Conservation (phyloP, 2,797 vertebrate genomes). For the Eulemur coronatus region DNA sequence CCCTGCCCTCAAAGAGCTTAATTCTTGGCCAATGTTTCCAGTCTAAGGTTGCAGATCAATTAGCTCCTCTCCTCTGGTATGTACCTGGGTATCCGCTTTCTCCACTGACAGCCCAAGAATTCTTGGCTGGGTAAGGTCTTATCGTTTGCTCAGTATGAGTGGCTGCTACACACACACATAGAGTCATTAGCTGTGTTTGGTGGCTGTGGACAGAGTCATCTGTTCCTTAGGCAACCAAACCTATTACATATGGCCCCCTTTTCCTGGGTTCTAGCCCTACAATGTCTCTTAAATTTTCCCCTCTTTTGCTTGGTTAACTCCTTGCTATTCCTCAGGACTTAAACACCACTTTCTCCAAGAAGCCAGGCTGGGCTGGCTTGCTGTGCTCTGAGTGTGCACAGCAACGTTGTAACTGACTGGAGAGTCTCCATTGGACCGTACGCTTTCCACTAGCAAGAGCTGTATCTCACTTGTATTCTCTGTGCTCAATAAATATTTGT, state of each 20-base stretch:
- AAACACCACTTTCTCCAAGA: not conserved
- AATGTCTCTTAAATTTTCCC: not conserved
- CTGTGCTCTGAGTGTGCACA: not conserved
- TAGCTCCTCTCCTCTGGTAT: not conserved
- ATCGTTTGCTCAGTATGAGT: not conserved
- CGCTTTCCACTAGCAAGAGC: not conserved
- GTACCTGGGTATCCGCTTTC: not conserved
- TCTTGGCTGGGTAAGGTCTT: conserved; percentile 16
- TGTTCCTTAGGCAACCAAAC: not conserved
- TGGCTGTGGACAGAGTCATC: not conserved
- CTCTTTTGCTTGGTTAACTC: conserved; percentile 5
- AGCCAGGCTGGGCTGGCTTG: not conserved
- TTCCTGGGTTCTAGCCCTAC: not conserved
- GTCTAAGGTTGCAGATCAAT: not conserved
- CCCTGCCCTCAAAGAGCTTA: not conserved
- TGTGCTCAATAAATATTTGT: not conserved
- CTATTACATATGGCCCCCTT: not conserved
- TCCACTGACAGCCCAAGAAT: not conserved
- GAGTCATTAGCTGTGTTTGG: not conserved
- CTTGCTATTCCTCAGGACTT: not conserved
- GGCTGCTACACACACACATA: not conserved
- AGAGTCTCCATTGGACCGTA: not conserved
- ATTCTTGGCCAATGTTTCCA: not conserved
- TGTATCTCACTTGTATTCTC: not conserved
- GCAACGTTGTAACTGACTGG: not conserved